Evolutionary conservation across 1,140 invertebrate species (phyloP).

Genomic region (Sarcophaga bullata): DNA sequence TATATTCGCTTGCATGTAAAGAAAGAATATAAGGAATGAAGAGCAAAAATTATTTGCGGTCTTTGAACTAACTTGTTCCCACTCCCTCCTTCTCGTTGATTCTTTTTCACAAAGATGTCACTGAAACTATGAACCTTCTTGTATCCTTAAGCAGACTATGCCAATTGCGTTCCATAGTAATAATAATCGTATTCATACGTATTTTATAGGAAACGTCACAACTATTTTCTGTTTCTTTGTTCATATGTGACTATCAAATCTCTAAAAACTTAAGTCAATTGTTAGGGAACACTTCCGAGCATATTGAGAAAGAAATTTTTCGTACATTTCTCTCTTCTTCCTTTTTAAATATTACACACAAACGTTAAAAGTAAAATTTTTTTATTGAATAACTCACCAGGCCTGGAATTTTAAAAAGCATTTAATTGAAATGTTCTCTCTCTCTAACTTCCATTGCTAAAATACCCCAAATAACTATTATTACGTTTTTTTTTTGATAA

Average conservation of each 20-base stretch:
- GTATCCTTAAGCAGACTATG: not conserved
- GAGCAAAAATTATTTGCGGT: not conserved
- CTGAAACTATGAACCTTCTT: too few relatives aligned
- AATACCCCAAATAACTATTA: too few relatives aligned
- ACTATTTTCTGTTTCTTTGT: conserved; percentile 8
- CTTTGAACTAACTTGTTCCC: not conserved
- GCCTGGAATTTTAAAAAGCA: too few relatives aligned
- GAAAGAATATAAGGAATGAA: not conserved
- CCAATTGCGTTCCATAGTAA: not conserved
- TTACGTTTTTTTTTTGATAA: too few relatives aligned
- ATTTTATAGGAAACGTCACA: not conserved
- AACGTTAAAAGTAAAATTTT: too few relatives aligned
- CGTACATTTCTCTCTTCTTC: not conserved
- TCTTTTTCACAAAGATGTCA: too few relatives aligned
- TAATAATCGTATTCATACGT: not conserved
- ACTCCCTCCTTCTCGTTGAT: too few relatives aligned
- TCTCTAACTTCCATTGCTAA: too few relatives aligned
- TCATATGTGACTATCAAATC: not conserved
- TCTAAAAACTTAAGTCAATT: not conserved
- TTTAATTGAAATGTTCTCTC: too few relatives aligned
- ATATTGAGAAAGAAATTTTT: not conserved
- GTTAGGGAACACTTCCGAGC: not conserved
- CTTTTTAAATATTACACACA: not conserved
- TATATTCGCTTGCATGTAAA: not conserved
- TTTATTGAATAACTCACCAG: too few relatives aligned